Evolutionary conservation across 2,888 invertebrate genomes (phyloP).

Genomic region (Stictocephala bisonia): DNA sequence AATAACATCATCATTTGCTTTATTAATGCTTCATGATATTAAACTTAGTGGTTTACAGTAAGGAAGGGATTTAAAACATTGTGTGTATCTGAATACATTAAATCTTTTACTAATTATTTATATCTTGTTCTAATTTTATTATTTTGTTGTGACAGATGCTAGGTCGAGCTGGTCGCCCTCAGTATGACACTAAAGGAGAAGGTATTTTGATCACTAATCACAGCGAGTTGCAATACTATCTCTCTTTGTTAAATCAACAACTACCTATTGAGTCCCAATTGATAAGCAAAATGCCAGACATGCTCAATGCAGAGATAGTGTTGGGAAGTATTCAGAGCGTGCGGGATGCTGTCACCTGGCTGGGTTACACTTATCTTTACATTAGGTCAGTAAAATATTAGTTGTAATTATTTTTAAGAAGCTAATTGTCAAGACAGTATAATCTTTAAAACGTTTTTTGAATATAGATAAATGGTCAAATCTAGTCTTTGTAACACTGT

Average conservation of each 20-base stretch:
- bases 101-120: too few relatives aligned
- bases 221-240: constrained; percentile 97
- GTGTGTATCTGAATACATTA: too few relatives aligned
- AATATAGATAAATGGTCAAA: too few relatives aligned
- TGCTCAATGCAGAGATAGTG: constrained; percentile 98
- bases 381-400: constrained; percentile 68
- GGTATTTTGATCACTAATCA: constrained; percentile 98
- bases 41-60: too few relatives aligned
- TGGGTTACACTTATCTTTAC: constrained; percentile 97
- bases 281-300: constrained; percentile 91
- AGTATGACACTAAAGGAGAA: constrained; percentile 98
- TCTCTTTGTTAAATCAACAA: constrained; percentile 97
- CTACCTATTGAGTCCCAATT: constrained; percentile 98
- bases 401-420: not conserved
- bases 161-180: constrained; percentile 97
- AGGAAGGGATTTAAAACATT: too few relatives aligned
- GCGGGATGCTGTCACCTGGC: constrained; percentile 91
- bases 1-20: too few relatives aligned
- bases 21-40: too few relatives aligned
- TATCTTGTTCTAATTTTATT: too few relatives aligned
- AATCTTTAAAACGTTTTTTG: too few relatives aligned
- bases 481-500: not conserved
- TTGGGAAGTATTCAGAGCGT: constrained; percentile 94
- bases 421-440: not conserved
- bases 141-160: constrained; percentile 88